Evolutionary conservation across 2,797 vertebrate genomes (phyloP).

Genomic region (Melanotaenia trifasciata): DNA sequence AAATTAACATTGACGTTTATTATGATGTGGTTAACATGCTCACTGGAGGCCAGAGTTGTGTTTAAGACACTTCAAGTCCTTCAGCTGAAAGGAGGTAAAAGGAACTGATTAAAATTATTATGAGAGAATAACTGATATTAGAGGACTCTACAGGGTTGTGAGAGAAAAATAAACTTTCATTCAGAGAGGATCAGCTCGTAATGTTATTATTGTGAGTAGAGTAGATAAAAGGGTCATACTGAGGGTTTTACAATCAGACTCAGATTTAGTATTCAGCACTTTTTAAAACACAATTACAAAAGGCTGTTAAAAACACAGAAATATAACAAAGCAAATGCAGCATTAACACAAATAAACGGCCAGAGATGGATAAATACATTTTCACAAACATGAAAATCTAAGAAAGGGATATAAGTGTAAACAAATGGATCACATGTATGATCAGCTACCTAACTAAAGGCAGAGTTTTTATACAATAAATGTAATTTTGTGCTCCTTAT

Average conservation of each 20-base stretch:
- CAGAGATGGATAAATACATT: not conserved
- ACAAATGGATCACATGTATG: too few relatives aligned
- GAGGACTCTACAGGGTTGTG: not conserved
- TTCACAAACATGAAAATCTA: not conserved
- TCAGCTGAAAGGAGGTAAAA: not conserved
- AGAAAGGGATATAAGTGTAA: too few relatives aligned
- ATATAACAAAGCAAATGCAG: too few relatives aligned
- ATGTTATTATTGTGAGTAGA: not conserved
- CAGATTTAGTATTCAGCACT: too few relatives aligned
- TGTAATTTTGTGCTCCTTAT: not conserved
- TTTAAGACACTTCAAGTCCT: not conserved
- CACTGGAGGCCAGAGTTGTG: not conserved
- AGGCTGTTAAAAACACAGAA: too few relatives aligned
- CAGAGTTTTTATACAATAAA: not conserved
- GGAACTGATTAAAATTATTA: not conserved
- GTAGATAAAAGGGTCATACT: not conserved
- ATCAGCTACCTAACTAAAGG: not conserved
- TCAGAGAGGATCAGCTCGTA: not conserved
- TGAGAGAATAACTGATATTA: not conserved
- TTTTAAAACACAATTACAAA: too few relatives aligned
- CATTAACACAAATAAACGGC: not conserved
- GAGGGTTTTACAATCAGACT: not conserved
- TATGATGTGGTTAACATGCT: not conserved
- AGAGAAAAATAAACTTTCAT: not conserved
- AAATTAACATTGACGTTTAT: not conserved